Base-by-base conservation (phyloP, 2,888 invertebrate species). In the Lasius platythorax region DNA sequence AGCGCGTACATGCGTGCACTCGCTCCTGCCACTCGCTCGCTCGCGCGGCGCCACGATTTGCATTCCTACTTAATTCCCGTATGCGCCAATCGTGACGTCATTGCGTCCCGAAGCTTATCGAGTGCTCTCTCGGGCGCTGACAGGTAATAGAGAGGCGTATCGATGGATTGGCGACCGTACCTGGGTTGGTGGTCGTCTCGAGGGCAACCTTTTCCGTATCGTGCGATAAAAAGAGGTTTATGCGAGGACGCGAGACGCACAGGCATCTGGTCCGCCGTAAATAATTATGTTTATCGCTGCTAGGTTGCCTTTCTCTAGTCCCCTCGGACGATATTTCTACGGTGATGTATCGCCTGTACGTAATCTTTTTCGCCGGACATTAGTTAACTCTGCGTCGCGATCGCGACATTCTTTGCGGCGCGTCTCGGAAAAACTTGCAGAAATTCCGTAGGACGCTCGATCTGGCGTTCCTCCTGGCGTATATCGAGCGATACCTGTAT, bases 1-100 rank as follows among this genome's bases (percentile, higher is more conserved):
- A 67, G 56, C 37, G 15, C 53, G 53, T 61, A 23, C 74, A 8
- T 53, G 58, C 82, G 72, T 85, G 64, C 82, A 40, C 50, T 66
- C 66, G 50, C 37, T 50, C 37, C 37, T 50, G 11, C 43, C n/a
- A 28, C 46, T 63, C 43, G 63, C 46, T 50, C 50, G 50, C 68
- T 75, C 50, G 66, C 63, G 30, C 82, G 87, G 88, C 89, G 91
- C 90, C 91, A 90, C 88, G 87, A 88, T 91, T 91, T 88, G 87
- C 87, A 88, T 91, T 91, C 90, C 82, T 83, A 81, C 67, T 83
- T 85, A 67, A 86, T 89, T 88, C 76, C 30, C 84, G 84, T 81
- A 85, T 81, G 73, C 84, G 87, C 63, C 78, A 67, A 85, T 72
- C 88, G 83, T 87, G 85, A 86, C 86, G 87, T 87, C 85, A 84